Evolutionary conservation across 2,113 vertebrate genomes (phyloP).

Genomic region (Lasiurus borealis): DNA sequence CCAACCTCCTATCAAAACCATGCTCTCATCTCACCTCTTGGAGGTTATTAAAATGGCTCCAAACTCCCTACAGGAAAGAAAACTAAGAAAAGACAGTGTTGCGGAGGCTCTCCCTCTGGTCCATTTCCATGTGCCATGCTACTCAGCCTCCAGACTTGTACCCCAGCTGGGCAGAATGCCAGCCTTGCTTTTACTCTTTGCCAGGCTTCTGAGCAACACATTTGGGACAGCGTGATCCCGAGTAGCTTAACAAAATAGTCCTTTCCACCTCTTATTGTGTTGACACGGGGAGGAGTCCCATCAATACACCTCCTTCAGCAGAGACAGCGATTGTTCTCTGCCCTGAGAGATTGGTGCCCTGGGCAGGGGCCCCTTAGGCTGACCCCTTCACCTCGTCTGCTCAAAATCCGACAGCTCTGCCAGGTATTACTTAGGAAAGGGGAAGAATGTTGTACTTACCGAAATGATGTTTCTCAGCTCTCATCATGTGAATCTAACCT

Average conservation of each 20-base stretch:
- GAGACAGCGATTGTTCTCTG: neutral
- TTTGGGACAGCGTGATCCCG: neutral
- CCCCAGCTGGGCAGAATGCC: neutral
- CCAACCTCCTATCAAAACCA: too few species aligned
- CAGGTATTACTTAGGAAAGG: neutral
- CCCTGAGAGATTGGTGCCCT: neutral
- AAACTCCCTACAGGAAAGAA: neutral
- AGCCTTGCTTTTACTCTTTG: neutral
- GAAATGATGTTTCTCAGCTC: neutral
- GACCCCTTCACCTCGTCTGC: neutral
- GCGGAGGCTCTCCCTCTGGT: neutral
- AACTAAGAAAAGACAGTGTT: neutral
- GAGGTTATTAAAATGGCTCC: too few species aligned
- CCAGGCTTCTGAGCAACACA: neutral
- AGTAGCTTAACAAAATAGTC: conserved; percentile 32
- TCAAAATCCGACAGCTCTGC: neutral
- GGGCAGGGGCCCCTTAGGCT: neutral
- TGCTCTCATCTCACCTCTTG: too few species aligned
- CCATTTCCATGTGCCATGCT: neutral
- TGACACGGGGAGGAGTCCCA: neutral
- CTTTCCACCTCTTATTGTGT: neutral
- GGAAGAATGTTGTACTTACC: neutral
- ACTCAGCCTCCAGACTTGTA: neutral
- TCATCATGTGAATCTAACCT: conserved; percentile 12
- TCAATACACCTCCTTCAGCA: neutral